These are phyloP conservation scores for Neoitamus cyanurus DNA, from an alignment of 2,888 invertebrate genomes.

Conservation along the genomic window DNA sequence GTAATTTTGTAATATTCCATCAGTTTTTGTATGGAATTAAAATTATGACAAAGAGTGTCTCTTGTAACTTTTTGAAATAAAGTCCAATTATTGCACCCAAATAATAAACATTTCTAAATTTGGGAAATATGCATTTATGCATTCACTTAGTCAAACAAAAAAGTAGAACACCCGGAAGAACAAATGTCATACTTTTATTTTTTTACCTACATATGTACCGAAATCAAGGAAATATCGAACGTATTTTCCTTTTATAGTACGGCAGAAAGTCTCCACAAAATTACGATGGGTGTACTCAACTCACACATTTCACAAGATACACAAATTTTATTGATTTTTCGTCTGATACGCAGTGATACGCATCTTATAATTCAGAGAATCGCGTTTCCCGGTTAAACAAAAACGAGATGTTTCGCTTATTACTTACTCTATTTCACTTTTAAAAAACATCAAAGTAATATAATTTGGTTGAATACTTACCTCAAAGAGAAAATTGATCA, in stretches of 20 bases:
- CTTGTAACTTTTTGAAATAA: too few relatives aligned
- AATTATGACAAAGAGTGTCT: too few relatives aligned
- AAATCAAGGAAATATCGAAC: background rate
- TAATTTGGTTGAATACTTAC: background rate
- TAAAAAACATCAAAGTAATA: background rate
- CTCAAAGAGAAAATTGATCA: background rate
- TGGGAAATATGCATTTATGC: too few relatives aligned
- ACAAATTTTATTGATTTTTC: conserved; percentile 29
- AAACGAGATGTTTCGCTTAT: background rate
- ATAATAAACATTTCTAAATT: too few relatives aligned
- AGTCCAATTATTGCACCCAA: too few relatives aligned
- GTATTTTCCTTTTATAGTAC: background rate
- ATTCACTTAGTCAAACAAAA: too few relatives aligned
- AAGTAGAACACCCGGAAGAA: too few relatives aligned
- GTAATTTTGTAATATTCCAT: too few relatives aligned
- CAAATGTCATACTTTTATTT: background rate
- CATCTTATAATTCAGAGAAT: background rate
- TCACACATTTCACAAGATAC: background rate
- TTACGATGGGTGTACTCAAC: conserved; percentile 8
- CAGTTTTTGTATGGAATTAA: too few relatives aligned
- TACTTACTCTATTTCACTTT: background rate
- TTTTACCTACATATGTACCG: background rate
- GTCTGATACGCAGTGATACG: background rate
- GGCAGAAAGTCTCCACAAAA: background rate
- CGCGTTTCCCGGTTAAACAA: background rate